Base-by-base conservation (phyloP, 1,140 invertebrate genomes). In the Mactra quadrangularis region DNA sequence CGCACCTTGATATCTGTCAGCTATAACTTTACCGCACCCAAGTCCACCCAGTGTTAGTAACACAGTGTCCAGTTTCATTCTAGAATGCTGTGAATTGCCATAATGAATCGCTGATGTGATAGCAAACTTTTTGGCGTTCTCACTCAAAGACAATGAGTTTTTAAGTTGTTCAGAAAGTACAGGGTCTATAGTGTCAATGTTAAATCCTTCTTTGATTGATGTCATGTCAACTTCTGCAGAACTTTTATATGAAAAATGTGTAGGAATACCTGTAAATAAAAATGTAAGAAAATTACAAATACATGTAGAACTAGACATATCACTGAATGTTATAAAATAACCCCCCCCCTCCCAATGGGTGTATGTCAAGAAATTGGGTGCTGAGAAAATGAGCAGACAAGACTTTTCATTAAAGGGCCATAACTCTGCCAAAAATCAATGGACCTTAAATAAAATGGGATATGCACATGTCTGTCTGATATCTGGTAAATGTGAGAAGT, bases 61-160 rank as follows among this genome's bases (percentile, higher is more conserved):
- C 4, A 68, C 45, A 13, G 19, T 13, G 27, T 50, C 33, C 0
- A 0, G n/a, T 68, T 31, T 31, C 45, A 45, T 31, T 7, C 19
- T 0, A 3, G 47, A 13, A 31, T 68, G 45, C 13, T 6, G 6
- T 31, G 64, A 68, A 25, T 68, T 17, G 1, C 29, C 64, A 50
- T n/a, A 52, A 13, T 27, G 45, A 29, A 68, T 19, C 13, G 41
- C 45, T 29, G 64, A 50, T 27, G 64, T 7, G 31, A 68, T 47
- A 6, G 64, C 64, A 50, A 68, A 68, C 45, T 68, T 68, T 50
- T 68, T 68, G 7, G 64, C 64, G 27, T 68, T 29, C 22, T 68
- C 64, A 50, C 64, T 68, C 3, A 68, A 41, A 0, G 47, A 38
- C 3, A 68, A 25, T 6, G 41, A 50, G 15, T 68, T 25, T 68